Percentiles rank a stretch among this genome's conserved stretches.
Evolutionary conservation across 2,888 invertebrate genomes (phyloP).

Genomic region (Agapostemon virescens): DNA sequence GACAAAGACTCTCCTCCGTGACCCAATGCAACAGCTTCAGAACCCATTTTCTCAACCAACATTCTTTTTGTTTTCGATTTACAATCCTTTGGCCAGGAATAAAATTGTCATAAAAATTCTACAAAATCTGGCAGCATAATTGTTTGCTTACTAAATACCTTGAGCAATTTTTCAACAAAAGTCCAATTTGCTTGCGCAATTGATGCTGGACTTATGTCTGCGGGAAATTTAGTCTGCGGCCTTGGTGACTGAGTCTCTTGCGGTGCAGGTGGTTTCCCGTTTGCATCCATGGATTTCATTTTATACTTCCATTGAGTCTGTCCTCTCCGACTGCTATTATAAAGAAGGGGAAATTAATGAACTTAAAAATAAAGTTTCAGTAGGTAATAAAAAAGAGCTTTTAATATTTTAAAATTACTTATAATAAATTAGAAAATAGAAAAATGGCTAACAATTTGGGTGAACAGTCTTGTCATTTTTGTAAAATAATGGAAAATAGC

Average conservation of each 20-base stretch:
- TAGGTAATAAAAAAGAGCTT: background rate
- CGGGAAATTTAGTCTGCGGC: constrained; percentile 82
- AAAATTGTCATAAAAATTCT: background rate
- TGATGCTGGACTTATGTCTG: constrained; percentile 90
- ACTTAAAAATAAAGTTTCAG: background rate
- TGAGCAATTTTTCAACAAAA: constrained; percentile 97
- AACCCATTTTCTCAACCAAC: constrained; percentile 99
- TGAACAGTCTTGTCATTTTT: too few relatives aligned
- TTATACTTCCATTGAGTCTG: constrained; percentile 80
- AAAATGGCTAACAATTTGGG: too few relatives aligned
- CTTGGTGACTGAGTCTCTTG: constrained; percentile 79
- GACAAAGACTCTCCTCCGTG: constrained; percentile 89
- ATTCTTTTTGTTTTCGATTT: constrained; percentile 98
- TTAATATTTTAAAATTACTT: too few relatives aligned
- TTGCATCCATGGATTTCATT: constrained; percentile 78
- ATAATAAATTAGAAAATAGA: background rate
- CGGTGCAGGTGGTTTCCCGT: constrained; percentile 74
- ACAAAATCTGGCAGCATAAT: background rate
- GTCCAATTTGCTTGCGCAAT: constrained; percentile 98
- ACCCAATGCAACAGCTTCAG: constrained; percentile 96
- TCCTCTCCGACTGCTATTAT: constrained; percentile 76
- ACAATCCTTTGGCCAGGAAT: constrained; percentile 85
- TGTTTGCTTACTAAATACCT: constrained; percentile 83
- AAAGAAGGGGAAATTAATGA: background rate
- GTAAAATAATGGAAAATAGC: too few relatives aligned